Percentiles rank a stretch among this genome's conserved stretches.
phyloP scores from a whole-genome alignment of 2,888 invertebrate species.

The Tipula helvola region DNA sequence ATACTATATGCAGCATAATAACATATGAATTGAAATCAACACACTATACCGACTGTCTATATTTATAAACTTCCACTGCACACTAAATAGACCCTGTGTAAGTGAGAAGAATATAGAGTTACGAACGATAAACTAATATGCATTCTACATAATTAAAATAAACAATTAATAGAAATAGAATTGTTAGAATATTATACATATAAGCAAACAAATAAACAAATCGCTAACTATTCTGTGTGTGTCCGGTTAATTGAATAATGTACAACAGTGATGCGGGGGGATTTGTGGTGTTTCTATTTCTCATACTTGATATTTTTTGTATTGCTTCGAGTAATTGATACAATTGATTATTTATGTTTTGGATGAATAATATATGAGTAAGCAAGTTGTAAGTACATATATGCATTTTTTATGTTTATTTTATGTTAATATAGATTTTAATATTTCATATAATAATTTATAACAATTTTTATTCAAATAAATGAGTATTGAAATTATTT shows the following conservation, averaged over 20 bases:
- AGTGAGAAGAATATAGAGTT: background rate
- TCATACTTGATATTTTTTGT: background rate
- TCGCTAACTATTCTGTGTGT: background rate
- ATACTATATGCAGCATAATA: background rate
- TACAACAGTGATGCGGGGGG: background rate
- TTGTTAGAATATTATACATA: background rate
- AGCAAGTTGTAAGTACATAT: background rate
- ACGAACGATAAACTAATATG: background rate
- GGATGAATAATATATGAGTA: background rate
- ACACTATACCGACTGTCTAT: background rate
- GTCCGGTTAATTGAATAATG: background rate
- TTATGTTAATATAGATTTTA: background rate
- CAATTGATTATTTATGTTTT: background rate
- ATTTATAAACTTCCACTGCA: background rate
- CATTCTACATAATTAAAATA: background rate
- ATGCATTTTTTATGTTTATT: conserved; percentile 4
- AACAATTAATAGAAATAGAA: background rate
- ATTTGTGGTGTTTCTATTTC: background rate
- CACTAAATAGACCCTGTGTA: background rate
- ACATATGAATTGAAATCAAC: background rate
- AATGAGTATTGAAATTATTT: background rate
- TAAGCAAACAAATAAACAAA: background rate
- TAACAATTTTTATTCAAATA: background rate
- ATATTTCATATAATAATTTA: background rate
- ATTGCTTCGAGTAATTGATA: background rate